These are phyloP conservation scores for Actinia tenebrosa DNA, from an alignment of 64 coral and sea anemone species.

Conservation along the genomic window DNA sequence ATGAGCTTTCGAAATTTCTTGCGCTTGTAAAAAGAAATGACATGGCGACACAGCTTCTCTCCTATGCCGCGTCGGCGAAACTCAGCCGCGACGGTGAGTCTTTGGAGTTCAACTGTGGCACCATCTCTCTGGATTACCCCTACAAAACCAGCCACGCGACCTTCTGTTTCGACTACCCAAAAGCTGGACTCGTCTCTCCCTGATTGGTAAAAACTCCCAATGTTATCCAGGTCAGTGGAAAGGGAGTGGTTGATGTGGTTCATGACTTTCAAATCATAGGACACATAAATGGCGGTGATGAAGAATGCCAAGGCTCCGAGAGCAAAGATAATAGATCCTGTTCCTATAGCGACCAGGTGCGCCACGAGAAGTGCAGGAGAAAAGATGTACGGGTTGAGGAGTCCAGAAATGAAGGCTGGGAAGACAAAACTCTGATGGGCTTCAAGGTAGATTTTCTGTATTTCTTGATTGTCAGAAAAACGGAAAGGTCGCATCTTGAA, in stretches of 20 bases:
- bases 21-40: slow-evolving; percentile 42
- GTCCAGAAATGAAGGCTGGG: slow-evolving; percentile 48
- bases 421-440: slow-evolving; percentile 53
- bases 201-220: slow-evolving; percentile 21
- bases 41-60: slow-evolving; percentile 40
- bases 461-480: slow-evolving; percentile 15
- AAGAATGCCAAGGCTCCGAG: slow-evolving; percentile 2
- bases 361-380: slow-evolving; percentile 27
- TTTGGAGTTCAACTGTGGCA: slow-evolving; percentile 51
- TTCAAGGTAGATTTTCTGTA: slow-evolving; percentile 41
- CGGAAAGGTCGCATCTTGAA: slow-evolving; percentile 17
- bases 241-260: slow-evolving; percentile 36
- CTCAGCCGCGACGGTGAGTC: slow-evolving; percentile 36
- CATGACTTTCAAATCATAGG: slow-evolving; percentile 39
- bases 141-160: slow-evolving; percentile 46
- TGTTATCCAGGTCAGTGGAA: slow-evolving; percentile 41
- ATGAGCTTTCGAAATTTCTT: slow-evolving; percentile 28
- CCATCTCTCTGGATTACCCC: slow-evolving; percentile 46
- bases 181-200: slow-evolving; percentile 47
- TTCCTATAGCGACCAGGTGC: background rate
- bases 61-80: slow-evolving; percentile 51
- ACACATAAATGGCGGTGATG: slow-evolving; percentile 30
- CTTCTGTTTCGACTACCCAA: slow-evolving; percentile 52
- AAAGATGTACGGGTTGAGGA: slow-evolving; percentile 33
- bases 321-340: slow-evolving; percentile 12